Conservation (phyloP, 2,797 vertebrate species). For the Eulemur rubriventer region DNA sequence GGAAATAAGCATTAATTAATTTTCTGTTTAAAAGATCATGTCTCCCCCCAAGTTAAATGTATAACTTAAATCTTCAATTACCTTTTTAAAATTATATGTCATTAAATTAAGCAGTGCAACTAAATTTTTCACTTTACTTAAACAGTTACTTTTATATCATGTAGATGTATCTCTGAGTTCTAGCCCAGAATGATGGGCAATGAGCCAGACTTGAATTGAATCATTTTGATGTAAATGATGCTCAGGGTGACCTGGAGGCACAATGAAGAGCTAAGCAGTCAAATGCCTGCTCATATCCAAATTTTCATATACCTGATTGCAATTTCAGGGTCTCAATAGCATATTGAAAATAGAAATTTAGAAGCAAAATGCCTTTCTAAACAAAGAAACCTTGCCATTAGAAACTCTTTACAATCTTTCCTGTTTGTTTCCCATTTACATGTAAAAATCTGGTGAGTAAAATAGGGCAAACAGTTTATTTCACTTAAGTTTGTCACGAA, state of each 20-base stretch:
- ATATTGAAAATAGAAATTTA: conserved; percentile 29
- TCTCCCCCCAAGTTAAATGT: conserved; percentile 50
- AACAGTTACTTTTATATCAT: not conserved
- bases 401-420: conserved; percentile 16
- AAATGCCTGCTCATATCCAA: not conserved
- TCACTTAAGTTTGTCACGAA: conserved; percentile 51
- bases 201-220: not conserved
- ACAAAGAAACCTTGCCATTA: not conserved
- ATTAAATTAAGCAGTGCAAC: not conserved
- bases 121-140: conserved; percentile 9
- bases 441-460: conserved; percentile 23
- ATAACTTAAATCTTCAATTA: conserved; percentile 50
- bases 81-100: conserved; percentile 33
- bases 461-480: conserved; percentile 41
- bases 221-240: conserved; percentile 46
- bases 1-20: conserved; percentile 51
- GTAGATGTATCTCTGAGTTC: not conserved
- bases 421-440: conserved; percentile 29
- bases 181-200: not conserved
- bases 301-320: conserved; percentile 37
- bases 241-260: conserved; percentile 38
- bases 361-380: conserved; percentile 15
- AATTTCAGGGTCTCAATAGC: conserved; percentile 39
- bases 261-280: not conserved
- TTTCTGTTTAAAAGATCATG: conserved; percentile 48